Evolutionary conservation across 2,113 vertebrate species (phyloP).

Genomic region (Neotoma lepida): DNA sequence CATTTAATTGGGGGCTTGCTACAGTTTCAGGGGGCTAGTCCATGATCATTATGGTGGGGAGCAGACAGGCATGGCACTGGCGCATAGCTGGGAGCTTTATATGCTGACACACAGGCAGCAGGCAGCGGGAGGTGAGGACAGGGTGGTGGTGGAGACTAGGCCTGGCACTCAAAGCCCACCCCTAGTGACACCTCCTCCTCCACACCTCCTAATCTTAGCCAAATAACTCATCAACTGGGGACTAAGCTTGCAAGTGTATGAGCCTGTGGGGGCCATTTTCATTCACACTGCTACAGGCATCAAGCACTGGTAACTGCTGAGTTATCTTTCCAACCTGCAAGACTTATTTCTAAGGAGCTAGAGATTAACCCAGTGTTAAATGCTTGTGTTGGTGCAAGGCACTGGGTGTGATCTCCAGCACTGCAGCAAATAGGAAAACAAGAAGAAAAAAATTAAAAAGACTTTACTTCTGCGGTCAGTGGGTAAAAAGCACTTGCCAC

Average conservation of each 20-base stretch:
- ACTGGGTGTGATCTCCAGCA: neutral
- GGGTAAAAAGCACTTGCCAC: neutral
- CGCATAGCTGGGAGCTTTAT: neutral
- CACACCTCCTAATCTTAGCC: neutral
- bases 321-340: neutral
- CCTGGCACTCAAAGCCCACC: neutral
- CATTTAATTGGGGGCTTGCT: neutral
- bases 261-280: neutral
- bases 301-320: neutral
- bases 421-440: neutral
- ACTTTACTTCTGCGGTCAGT: neutral
- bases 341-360: neutral
- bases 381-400: neutral
- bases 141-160: accelerated
- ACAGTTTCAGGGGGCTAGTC: neutral
- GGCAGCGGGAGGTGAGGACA: neutral
- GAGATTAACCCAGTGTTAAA: neutral
- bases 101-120: neutral
- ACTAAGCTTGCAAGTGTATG: neutral
- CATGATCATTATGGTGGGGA: neutral
- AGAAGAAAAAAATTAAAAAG: neutral
- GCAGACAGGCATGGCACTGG: neutral
- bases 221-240: neutral
- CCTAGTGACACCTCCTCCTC: neutral
- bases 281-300: neutral